Conservation (phyloP, 2,113 vertebrate species). For the Ploceus nigricollis region DNA sequence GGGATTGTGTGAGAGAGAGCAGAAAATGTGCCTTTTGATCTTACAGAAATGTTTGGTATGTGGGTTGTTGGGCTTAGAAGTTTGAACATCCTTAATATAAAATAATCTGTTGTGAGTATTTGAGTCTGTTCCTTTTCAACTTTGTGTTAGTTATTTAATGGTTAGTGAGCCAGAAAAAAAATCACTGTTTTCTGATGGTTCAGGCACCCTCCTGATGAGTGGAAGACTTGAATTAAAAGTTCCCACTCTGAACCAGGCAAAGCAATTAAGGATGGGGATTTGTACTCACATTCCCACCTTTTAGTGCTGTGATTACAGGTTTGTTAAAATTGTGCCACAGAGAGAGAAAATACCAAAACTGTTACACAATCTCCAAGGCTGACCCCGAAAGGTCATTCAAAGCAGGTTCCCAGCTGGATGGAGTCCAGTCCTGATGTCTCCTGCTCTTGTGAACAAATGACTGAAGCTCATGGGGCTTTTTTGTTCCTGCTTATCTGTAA, state of each 20-base stretch:
- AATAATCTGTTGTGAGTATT: constrained; percentile 39
- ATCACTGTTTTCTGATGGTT: neutral
- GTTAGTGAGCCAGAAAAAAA: neutral
- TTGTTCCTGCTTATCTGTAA: neutral
- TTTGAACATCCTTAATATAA: constrained; percentile 32
- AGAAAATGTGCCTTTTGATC: constrained; percentile 41
- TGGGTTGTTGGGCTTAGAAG: constrained; percentile 25
- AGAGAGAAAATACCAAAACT: neutral
- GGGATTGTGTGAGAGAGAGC: constrained; percentile 11
- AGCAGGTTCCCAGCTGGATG: neutral
- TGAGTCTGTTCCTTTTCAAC: neutral
- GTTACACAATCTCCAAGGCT: neutral
- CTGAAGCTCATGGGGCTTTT: neutral
- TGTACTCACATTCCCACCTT: neutral
- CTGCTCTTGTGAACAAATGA: neutral
- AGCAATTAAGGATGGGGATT: constrained; percentile 41
- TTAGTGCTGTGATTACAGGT: neutral
- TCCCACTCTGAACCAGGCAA: neutral
- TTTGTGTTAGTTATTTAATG: constrained; percentile 26
- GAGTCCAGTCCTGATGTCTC: neutral
- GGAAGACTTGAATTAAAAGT: neutral
- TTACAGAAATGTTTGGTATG: constrained; percentile 35
- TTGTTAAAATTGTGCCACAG: neutral
- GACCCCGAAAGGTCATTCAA: neutral
- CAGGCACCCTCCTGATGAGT: constrained; percentile 22